Evolutionary conservation across 2,113 vertebrate genomes (phyloP).

Genomic region (Pachyramphus minor): DNA sequence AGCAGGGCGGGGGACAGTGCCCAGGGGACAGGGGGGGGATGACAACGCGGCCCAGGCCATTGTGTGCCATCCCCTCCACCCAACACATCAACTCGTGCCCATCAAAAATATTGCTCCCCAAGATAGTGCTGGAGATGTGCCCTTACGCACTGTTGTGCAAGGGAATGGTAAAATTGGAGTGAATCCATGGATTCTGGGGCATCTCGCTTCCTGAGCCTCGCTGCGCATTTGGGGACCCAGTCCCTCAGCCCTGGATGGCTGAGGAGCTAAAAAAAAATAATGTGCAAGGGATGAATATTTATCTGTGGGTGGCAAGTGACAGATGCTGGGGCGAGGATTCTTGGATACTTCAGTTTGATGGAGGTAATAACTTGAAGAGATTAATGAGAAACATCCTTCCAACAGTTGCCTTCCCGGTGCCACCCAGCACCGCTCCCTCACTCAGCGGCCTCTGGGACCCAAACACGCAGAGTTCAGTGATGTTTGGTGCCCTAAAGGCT

Average conservation of each 20-base stretch:
- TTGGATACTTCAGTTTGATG: slow-evolving; percentile 8
- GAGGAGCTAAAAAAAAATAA: background rate
- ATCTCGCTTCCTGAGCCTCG: background rate
- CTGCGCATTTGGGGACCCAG: background rate
- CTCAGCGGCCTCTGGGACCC: background rate
- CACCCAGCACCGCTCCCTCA: background rate
- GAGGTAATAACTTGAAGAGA: slow-evolving; percentile 9
- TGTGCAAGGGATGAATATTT: background rate
- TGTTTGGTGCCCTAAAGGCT: background rate
- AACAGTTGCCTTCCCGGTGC: background rate
- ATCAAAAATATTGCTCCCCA: background rate
- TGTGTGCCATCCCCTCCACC: background rate
- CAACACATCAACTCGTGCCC: background rate
- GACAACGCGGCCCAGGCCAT: background rate
- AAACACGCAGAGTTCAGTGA: background rate
- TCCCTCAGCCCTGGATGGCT: background rate
- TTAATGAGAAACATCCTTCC: background rate
- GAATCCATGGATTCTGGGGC: background rate
- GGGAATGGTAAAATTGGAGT: background rate
- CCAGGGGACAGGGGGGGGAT: background rate
- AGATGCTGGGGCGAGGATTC: slow-evolving; percentile 8
- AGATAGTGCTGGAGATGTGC: background rate
- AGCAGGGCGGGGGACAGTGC: background rate
- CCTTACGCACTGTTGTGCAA: fast-evolving
- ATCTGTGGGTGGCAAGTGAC: slow-evolving; percentile 45